Conservation (phyloP, 2,888 invertebrate species). For the Camponotus fellah region DNA sequence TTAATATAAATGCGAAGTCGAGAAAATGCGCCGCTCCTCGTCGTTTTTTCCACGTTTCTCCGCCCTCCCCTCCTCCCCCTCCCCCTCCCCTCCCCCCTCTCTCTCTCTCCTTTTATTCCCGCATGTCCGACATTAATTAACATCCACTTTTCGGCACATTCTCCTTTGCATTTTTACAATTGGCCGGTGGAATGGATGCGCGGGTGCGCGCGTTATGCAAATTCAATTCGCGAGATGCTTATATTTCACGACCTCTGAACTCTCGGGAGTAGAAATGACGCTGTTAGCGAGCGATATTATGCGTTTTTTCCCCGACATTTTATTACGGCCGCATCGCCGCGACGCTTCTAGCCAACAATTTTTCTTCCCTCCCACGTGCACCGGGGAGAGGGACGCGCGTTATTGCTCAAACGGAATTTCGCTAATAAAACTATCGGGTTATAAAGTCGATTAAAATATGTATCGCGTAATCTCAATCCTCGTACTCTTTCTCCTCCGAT, state of each 20-base stretch:
- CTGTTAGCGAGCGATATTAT: constrained; percentile 37
- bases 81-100: too few relatives aligned
- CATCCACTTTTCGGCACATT: constrained; percentile 40
- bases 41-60: too few relatives aligned
- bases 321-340: constrained; percentile 28
- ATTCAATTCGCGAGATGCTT: constrained; percentile 46
- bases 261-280: constrained; percentile 27
- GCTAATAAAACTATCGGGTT: constrained; percentile 4
- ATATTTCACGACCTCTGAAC: constrained; percentile 44
- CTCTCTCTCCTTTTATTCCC: constrained; percentile 9
- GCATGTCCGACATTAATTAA: constrained; percentile 44
- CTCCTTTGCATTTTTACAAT: constrained; percentile 37
- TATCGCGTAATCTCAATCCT: neutral
- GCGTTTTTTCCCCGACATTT: constrained; percentile 4
- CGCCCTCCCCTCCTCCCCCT: neutral
- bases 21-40: neutral
- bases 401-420: neutral
- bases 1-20: constrained; percentile 47
- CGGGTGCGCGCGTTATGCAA: constrained; percentile 14
- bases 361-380: neutral
- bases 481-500: neutral
- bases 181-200: neutral
- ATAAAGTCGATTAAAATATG: neutral
- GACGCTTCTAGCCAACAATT: constrained; percentile 6
- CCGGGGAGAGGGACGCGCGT: neutral